A percentile compares a stretch with the other conserved stretches of the same genome.
These are phyloP conservation scores for Uloborus diversus DNA, from an alignment of 1,140 invertebrate genomes.

Conservation along the genomic window DNA sequence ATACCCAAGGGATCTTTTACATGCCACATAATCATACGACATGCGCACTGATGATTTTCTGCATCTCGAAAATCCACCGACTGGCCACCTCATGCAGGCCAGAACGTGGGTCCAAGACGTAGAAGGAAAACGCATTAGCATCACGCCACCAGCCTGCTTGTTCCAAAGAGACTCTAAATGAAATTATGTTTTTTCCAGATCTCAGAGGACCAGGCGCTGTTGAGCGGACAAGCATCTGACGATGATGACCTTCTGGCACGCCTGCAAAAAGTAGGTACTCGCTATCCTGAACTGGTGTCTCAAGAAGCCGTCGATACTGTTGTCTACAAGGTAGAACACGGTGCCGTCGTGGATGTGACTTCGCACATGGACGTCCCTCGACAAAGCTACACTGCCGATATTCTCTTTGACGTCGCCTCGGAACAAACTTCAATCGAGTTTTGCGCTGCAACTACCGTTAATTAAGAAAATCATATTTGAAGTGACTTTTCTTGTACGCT, in stretches of 20 bases:
- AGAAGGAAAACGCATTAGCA: no score
- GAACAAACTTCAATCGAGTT: neutral
- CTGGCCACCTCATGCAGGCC: no score
- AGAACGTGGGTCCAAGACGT: no score
- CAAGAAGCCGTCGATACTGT: slow-evolving; percentile 1
- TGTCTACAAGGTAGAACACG: slow-evolving; percentile 16
- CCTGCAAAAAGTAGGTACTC: neutral
- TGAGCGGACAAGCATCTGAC: neutral
- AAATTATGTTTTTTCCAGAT: no score
- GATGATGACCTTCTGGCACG: neutral
- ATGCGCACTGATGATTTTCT: no score
- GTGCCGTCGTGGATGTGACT: neutral
- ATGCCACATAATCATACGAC: no score
- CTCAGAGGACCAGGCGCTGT: neutral
- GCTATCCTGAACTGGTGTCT: slow-evolving; percentile 5
- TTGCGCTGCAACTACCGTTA: slow-evolving; percentile 15
- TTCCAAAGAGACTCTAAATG: no score
- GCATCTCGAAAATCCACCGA: no score
- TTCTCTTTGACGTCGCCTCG: neutral
- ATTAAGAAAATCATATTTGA: no score
- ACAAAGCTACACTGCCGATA: neutral
- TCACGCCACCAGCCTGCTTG: no score
- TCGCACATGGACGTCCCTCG: neutral
- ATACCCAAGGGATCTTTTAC: no score
- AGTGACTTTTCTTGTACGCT: no score